Base-by-base conservation (phyloP, 2,888 invertebrate species). In the Caenorhabditis auriculariae region DNA sequence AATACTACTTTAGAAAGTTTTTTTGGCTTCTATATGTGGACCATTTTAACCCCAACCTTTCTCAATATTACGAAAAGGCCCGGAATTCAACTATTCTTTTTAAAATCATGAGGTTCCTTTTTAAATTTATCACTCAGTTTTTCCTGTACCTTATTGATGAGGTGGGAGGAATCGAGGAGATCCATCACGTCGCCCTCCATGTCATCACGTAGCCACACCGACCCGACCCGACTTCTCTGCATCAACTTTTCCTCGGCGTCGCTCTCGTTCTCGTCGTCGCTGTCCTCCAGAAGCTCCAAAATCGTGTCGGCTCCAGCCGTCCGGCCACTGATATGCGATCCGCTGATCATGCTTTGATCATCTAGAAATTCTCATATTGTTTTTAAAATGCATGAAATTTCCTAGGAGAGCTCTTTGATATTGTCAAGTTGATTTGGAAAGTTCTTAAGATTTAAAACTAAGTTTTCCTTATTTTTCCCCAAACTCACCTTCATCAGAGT, bases 261-360 rank as follows among this genome's bases (percentile, higher is more conserved):
- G 29, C 65, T 73, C 19, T 67, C 74, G 48, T 65, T 66, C 26
- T 72, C 69, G 15, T 67, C 74, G 47, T 75, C 75, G 9, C 62
- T 66, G 46, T 77, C 76, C 39, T 75, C 76, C 23, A 78, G 59
- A 37, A 77, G 60, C 24, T 74, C 70, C 29, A 74, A 61, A 39
- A 78, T 78, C 4, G 78, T 77, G 48, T 78, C 78, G 29, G 78
- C 76, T 35, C 73, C 73, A 12, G 74, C 75, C 1, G 78, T 76
- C 42, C 61, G 54, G 21, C 72, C 64, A 7, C 66, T 63, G 15
- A 61, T 54, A 7, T 64, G 51, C 7, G 74, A 74, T 12, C 66
- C 63, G 27, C 63, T 61, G 48, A 59, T 57, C 2, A 57, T 61
- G 21, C 57, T 49, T 0, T 23, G 41, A 24, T 48, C 52, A 32